A percentile compares a stretch with the other conserved stretches of the same genome.
phyloP scores from a whole-genome alignment of 2,797 vertebrate genomes.

The Labroides dimidiatus region DNA sequence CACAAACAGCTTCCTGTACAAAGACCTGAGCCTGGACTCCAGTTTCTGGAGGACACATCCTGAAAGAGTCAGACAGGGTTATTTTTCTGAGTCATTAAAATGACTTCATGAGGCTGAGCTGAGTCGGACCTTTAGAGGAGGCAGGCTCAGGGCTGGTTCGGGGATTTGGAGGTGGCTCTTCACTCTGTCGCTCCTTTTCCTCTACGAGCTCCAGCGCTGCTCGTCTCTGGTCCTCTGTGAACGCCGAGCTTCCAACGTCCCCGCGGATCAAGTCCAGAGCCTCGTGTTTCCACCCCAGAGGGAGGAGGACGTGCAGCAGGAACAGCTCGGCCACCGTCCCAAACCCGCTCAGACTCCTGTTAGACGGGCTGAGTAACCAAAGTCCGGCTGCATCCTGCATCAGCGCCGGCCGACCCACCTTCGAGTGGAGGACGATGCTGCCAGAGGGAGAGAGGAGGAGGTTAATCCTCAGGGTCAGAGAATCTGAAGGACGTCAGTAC shows the following conservation, averaged over 20 bases:
- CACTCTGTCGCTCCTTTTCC: conserved; percentile 49
- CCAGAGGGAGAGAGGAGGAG: conserved; percentile 2
- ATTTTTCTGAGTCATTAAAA: background rate
- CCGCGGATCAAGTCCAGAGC: conserved; percentile 84
- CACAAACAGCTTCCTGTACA: conserved; percentile 80
- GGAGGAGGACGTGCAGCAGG: conserved; percentile 86
- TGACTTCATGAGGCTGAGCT: background rate
- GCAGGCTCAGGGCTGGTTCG: conserved; percentile 12
- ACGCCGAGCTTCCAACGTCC: conserved; percentile 62
- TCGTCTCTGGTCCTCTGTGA: conserved; percentile 82
- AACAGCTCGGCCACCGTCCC: conserved; percentile 87
- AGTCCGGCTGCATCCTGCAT: conserved; percentile 83
- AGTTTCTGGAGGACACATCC: conserved; percentile 82
- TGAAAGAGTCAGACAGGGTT: conserved; percentile 58
- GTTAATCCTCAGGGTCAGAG: too few species aligned
- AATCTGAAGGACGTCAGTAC: too few species aligned
- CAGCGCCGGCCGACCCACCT: conserved; percentile 85
- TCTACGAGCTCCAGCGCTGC: conserved; percentile 71
- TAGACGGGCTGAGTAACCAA: conserved; percentile 85
- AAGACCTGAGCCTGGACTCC: conserved; percentile 72
- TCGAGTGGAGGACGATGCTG: conserved; percentile 93
- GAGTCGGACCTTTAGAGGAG: conserved; percentile 67
- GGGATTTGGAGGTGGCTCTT: conserved; percentile 18
- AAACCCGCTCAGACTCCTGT: conserved; percentile 78
- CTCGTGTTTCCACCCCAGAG: conserved; percentile 81